These are phyloP conservation scores for Macrobrachium nipponense DNA, from an alignment of 1,140 invertebrate genomes.

Conservation along the genomic window DNA sequence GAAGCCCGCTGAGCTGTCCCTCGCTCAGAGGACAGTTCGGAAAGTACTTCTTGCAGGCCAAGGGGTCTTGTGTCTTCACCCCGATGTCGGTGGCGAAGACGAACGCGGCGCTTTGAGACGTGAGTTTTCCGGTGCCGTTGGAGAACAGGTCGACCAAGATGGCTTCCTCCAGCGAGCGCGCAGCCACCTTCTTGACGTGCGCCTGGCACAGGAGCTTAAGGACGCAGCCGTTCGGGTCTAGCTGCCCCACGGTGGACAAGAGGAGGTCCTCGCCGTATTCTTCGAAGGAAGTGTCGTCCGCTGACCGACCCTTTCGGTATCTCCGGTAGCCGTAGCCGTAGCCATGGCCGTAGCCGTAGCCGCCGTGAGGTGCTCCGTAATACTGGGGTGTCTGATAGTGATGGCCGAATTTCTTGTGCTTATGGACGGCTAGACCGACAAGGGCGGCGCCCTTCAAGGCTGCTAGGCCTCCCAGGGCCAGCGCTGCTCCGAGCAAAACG, in stretches of 20 bases:
- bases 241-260: conserved; percentile 7
- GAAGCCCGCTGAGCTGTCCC: not conserved
- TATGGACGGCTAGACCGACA: not conserved
- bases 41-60: conserved; percentile 2
- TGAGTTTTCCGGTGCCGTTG: not conserved
- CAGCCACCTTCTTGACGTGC: not conserved
- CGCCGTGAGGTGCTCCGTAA: not conserved
- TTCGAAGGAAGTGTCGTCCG: not conserved
- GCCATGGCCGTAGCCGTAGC: too few species aligned
- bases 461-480: not conserved
- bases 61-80: not conserved
- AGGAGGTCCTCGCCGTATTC: conserved; percentile 11
- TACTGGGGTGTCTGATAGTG: not conserved
- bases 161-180: conserved; percentile 1
- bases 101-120: not conserved
- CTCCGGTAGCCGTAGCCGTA: not conserved
- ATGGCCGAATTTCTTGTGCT: not conserved
- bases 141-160: not conserved
- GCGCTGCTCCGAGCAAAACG: not conserved
- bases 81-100: conserved; percentile 10
- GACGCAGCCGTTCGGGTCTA: conserved; percentile 10
- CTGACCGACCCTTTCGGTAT: not conserved
- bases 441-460: conserved; percentile 11
- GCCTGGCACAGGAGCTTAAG: conserved; percentile 4
- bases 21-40: not conserved